These are phyloP conservation scores for Arbacia lixula DNA, from an alignment of 53 echinoderm and acorn worm genomes.

Conservation along the genomic window DNA sequence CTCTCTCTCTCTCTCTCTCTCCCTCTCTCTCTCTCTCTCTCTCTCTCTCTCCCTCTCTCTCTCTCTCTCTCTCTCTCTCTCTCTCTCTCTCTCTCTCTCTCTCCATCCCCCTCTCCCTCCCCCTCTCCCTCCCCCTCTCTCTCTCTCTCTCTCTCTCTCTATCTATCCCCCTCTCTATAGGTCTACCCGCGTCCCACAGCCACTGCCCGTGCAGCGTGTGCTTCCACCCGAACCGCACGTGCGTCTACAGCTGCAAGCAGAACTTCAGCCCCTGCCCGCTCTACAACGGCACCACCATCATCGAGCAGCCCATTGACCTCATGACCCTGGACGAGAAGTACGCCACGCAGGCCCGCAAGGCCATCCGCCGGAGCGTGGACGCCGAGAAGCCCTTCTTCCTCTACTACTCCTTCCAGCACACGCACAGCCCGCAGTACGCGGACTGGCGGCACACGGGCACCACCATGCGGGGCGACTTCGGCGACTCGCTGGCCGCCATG, in stretches of 20 bases:
- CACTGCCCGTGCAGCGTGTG: slow-evolving; percentile 74
- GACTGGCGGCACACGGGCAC: slow-evolving; percentile 46
- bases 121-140: neutral
- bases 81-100: neutral
- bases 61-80: neutral
- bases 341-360: slow-evolving; percentile 35
- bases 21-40: neutral
- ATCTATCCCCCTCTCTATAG: neutral
- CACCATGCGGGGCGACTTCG: slow-evolving; percentile 49
- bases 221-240: slow-evolving; percentile 40
- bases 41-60: neutral
- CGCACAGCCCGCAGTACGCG: slow-evolving; percentile 61
- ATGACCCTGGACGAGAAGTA: slow-evolving; percentile 33
- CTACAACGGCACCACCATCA: slow-evolving; percentile 51
- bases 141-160: neutral
- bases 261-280: slow-evolving; percentile 54
- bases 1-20: neutral
- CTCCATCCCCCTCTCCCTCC: neutral
- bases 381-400: slow-evolving; percentile 59
- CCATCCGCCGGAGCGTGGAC: slow-evolving; percentile 18
- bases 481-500: slow-evolving; percentile 60
- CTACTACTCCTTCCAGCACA: slow-evolving; percentile 64
- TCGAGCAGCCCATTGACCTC: slow-evolving; percentile 64
- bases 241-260: slow-evolving; percentile 35
- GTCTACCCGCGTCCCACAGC: slow-evolving; percentile 78